Evolutionary conservation across 2,888 invertebrate genomes (phyloP), one percentile per base, ranked within the genome.

Genomic region (Drosophila meridionalis): DNA sequence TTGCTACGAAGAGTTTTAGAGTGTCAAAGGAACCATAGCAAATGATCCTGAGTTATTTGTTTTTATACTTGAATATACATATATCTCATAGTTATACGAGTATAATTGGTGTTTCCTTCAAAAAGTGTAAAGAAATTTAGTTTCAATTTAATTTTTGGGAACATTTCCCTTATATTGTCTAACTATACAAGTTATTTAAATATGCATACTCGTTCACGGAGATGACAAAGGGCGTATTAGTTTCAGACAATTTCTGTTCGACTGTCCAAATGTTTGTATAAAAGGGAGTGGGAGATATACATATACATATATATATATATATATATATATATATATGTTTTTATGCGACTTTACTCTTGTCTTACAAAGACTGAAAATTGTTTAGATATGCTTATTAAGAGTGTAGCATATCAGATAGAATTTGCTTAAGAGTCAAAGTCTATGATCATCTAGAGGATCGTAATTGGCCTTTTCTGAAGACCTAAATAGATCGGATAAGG

Each of bases 161-260:
- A 83, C 73, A 80, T 66, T 82, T 89, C 87, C 90, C 91, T 71
- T 62, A 89, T 91, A 91, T 91, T 91, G 91, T 91, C 91, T 91
- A 91, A 88, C 91, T 91, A 90, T 80, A 80, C 88, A 80, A 82
- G 79, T 55, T 78, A 52, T 75, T 50, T 64, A 67, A 74, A 77
- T 71, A 77, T 26, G n/a, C 7, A 43, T 69, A n/a, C 32, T 52
- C 32, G 50, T 20, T 52, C 50, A 52, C 50, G 20, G 4, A 5
- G 50, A 5, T 50, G 5, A 6, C 14, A 30, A 4, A 69, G 52
- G 20, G 64, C 36, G 28, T 45, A 20, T 30, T 8, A n/a, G 48
- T 8, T 14, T 0, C 2, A 4, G 43, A 11, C 7, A 43, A 42
- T n/a, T 2, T 42, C 40, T 40, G 6, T 38, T 14, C 20, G 20